Percentiles rank a stretch among this genome's conserved stretches.
Evolutionary conservation across 2,797 vertebrate genomes (phyloP).

Genomic region (Coregonus suidteri): DNA sequence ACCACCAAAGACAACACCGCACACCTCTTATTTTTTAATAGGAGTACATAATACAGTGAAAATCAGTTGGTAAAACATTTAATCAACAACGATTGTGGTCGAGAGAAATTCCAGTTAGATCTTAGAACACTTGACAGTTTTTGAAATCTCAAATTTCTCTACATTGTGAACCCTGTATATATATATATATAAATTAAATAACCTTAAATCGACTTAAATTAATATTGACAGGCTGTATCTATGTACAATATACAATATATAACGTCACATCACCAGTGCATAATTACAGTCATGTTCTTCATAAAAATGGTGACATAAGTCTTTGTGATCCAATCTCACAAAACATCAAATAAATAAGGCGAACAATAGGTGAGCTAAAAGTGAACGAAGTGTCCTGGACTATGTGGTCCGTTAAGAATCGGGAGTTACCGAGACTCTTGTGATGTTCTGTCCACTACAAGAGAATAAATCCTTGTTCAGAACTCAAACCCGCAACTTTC

Average conservation of each 20-base stretch:
- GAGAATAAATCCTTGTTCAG: background rate
- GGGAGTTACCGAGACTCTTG: background rate
- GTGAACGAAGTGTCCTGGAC: constrained; percentile 4
- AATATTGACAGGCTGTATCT: constrained; percentile 15
- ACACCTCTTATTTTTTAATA: constrained; percentile 19
- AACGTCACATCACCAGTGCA: constrained; percentile 14
- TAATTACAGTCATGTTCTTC: constrained; percentile 22
- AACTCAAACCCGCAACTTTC: background rate
- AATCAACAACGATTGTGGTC: too few relatives aligned
- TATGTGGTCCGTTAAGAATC: background rate
- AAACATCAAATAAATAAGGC: constrained; percentile 56
- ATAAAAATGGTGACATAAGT: constrained; percentile 35
- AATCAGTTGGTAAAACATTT: constrained; percentile 17
- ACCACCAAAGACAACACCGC: background rate
- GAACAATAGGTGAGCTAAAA: constrained; percentile 39
- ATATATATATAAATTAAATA: background rate
- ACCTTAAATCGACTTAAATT: constrained; percentile 7
- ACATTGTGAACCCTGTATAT: constrained; percentile 34
- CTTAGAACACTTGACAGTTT: background rate
- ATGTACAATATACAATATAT: constrained; percentile 26
- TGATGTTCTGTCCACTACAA: background rate
- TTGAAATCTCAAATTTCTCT: constrained; percentile 40
- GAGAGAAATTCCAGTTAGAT: too few relatives aligned
- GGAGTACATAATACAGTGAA: constrained; percentile 52
- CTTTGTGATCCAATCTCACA: constrained; percentile 30